Evolutionary conservation across 2,888 invertebrate species (phyloP), one percentile per base, ranked within the genome.

Genomic region (Meteorus colon): DNA sequence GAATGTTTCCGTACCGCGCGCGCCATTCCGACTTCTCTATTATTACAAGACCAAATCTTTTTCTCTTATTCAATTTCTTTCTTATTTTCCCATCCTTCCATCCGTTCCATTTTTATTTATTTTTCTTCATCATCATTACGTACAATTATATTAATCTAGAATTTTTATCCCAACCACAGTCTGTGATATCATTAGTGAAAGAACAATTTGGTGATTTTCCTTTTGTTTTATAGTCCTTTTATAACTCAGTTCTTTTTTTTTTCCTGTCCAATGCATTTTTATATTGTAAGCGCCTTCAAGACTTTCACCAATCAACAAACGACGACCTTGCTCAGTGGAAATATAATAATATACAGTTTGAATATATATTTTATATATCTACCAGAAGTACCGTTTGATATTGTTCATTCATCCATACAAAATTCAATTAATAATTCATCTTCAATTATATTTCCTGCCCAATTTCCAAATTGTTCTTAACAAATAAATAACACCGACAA

Each of bases 1-100:
- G 78, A 81, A 78, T 65, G 19, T 78, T 79, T 78, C 79, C 80
- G 77, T 55, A 65, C 75, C 70, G 8, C 55, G 19, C 55, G 19
- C 34, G 41, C 34, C 65, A 41, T 65, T 65, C 65, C 65, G 37
- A 55, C 5, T 55, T 55, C 65, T 65, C 31, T 34, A 37, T 65
- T 37, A 65, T 41, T 34, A 34, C 24, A 41, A 10, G n/a, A 41
- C 37, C 19, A 31, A 65, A 65, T 41, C 29, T 16, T 12, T 60
- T 14, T 60, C 29, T 41, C 19, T 37, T 6, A 65, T 41, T 37
- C 10, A 16, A 24, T 41, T 55, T 24, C 8, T 55, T 55, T 19
- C n/a, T 55, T 8, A 16, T 48, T 48, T 48, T n/a, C 5, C 48
- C n/a, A n/a, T n/a, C 4, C 16, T 48, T 48, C 48, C 5, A 34